Base-by-base conservation (phyloP, 2,888 invertebrate genomes). In the Azorinus chamasolen region DNA sequence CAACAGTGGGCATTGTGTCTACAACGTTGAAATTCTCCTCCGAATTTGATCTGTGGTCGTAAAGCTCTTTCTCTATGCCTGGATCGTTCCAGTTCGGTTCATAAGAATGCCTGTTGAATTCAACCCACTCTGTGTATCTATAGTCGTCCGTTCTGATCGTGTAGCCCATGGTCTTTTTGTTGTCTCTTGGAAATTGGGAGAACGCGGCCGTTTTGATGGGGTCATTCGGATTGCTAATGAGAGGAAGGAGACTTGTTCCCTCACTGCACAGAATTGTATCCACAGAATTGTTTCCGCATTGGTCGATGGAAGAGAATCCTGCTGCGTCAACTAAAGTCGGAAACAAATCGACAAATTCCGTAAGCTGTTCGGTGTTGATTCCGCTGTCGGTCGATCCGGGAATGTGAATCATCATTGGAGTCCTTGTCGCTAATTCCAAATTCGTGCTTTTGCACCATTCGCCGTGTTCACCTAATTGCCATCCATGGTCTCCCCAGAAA, bases 1-100 rank as follows among this genome's bases (percentile, higher is more conserved):
- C 79, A 6, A 83, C 57, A 41, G 87, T 70, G 8, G 72, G 66
- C 76, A 94, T 90, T 70, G 92, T 88, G 6, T 87, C 18, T 58
- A 68, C 61, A 10, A 58, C n/a, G 65, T 83, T 84, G 39, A 43
- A 46, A 41, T 81, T 83, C 62, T 85, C 85, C n/a, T 78, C 73
- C 1, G 83, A 79, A 24, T 85, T 83, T 1, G 16, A 14, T 6
- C 32, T n/a, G 54, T 81, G 83, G 27, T 81, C 79, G 37, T 85
- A 85, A 12, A 85, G 65, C 57, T 85, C 83, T 12, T 70, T 82
- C 10, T 32, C 32, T 4, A 37, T 37, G 48, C 94, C 93, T 24
- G 69, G 16, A 10, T 37, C 46, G 20, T 41, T 46, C 78, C 84
- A 86, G 46, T 73, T 58, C 0, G 83, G 76, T 37, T 71, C 63